A percentile compares a stretch with the other conserved stretches of the same genome.
These are phyloP conservation scores for Phylloscopus collybita DNA, from an alignment of 2,797 vertebrate species.

Conservation along the genomic window DNA sequence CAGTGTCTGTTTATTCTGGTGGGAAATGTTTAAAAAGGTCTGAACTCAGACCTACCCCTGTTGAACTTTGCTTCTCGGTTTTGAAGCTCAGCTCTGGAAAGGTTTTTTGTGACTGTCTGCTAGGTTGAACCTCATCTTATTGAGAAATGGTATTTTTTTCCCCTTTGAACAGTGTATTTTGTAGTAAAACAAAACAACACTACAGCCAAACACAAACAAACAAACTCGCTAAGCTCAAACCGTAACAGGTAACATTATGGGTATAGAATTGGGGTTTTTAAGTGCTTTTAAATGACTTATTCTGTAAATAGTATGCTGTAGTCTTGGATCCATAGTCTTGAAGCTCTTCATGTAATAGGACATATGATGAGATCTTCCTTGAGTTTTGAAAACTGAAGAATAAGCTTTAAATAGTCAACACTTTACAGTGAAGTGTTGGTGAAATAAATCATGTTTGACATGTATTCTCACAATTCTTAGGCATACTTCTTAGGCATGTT, in stretches of 20 bases:
- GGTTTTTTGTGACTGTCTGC: not conserved
- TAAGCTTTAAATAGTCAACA: constrained; percentile 2
- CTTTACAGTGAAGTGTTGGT: not conserved
- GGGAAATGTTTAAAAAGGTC: not conserved
- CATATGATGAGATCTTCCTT: not conserved
- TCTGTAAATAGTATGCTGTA: not conserved
- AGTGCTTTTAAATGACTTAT: not conserved
- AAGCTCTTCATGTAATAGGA: not conserved
- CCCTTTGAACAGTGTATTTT: not conserved
- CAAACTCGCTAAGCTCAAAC: not conserved
- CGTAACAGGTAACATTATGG: not conserved
- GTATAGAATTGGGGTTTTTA: not conserved
- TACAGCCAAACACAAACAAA: not conserved
- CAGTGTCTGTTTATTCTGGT: not conserved
- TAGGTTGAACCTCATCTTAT: not conserved
- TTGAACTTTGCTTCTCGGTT: not conserved
- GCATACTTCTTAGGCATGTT: not conserved
- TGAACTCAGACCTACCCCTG: not conserved
- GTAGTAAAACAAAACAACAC: not conserved
- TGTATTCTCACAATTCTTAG: not conserved
- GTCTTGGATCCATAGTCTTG: not conserved
- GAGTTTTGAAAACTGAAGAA: not conserved
- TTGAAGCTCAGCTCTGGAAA: not conserved
- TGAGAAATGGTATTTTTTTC: not conserved
- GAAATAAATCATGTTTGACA: not conserved